Evolutionary conservation across 2,888 invertebrate genomes (phyloP), one percentile per base, ranked within the genome.

Genomic region (Deroplatys truncata): DNA sequence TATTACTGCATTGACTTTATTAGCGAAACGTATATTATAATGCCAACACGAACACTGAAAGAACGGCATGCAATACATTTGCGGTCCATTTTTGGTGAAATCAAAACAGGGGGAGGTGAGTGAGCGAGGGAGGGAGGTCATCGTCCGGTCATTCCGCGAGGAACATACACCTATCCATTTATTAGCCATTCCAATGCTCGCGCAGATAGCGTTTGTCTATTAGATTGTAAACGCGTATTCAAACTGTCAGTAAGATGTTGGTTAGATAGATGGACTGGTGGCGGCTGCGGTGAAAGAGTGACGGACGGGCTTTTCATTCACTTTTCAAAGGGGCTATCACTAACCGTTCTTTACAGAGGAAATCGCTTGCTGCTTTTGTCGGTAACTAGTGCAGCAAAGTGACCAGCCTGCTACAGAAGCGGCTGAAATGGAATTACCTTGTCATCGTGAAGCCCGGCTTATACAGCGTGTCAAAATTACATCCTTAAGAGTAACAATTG

Each of bases 71-170:
- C 56, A 72, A 29, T 86, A 86, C 20, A 86, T 86, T 86, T 86
- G 86, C 82, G 86, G 86, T 86, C 86, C 86, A 86, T 86, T 86
- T 86, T 86, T 86, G 86, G 86, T 72, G 72, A 86, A 86, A 86
- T 86, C 86, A 86, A 86, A 25, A 82, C 72, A 28, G 20, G 25
- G 86, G 15, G 29, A 29, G 29, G 43, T 1, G 43, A 43, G 43
- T 13, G 8, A 20, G 7, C 16, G 56, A 20, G 56, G 2, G 20
- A 25, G 56, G 56, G 56, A 25, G 56, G 56, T 72, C 56, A 72
- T 72, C 56, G 56, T 72, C 56, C 56, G 56, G 56, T 72, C 56
- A 72, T 72, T 72, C 56, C 25, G 56, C 20, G 20, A 72, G 25
- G 56, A 72, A 72, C 56, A 72, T 72, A 25, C 56, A 72, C 56